phyloP scores from a whole-genome alignment of 2,113 vertebrate genomes.

The Oryzias melastigma region DNA sequence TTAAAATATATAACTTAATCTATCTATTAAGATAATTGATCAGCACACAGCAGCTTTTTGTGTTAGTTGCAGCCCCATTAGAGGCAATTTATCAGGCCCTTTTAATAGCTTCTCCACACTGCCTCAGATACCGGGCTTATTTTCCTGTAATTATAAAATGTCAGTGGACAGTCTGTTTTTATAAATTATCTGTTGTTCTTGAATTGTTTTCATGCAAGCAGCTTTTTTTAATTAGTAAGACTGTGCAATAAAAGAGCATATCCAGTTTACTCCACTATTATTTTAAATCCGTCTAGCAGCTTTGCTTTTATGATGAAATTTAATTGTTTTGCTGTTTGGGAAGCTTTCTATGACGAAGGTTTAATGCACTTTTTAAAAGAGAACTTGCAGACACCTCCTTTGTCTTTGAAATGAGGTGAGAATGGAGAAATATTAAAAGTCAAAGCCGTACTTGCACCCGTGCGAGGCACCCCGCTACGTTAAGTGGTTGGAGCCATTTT shows the following conservation, averaged over 20 bases:
- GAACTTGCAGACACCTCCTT: background rate
- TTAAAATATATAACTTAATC: constrained; percentile 74
- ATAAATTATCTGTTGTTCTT: constrained; percentile 10
- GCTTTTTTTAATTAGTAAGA: background rate
- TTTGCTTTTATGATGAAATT: background rate
- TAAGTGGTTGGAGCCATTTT: constrained; percentile 28
- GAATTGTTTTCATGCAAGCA: background rate
- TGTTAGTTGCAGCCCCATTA: constrained; percentile 57
- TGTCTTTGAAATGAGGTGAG: background rate
- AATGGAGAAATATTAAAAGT: background rate
- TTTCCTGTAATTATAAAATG: constrained; percentile 44
- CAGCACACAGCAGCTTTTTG: constrained; percentile 57
- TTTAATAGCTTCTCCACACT: constrained; percentile 56
- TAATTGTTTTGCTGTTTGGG: background rate
- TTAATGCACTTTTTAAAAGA: no score
- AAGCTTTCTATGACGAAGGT: background rate
- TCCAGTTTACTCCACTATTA: no score
- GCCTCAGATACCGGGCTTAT: constrained; percentile 32
- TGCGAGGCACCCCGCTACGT: constrained; percentile 17
- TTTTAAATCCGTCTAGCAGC: background rate
- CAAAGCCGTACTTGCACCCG: constrained; percentile 8
- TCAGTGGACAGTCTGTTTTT: constrained; percentile 3
- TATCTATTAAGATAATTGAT: constrained; percentile 76
- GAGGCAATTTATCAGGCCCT: constrained; percentile 57
- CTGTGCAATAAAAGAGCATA: background rate